phyloP scores from a whole-genome alignment of 2,888 invertebrate genomes.

The Elysia crispata region DNA sequence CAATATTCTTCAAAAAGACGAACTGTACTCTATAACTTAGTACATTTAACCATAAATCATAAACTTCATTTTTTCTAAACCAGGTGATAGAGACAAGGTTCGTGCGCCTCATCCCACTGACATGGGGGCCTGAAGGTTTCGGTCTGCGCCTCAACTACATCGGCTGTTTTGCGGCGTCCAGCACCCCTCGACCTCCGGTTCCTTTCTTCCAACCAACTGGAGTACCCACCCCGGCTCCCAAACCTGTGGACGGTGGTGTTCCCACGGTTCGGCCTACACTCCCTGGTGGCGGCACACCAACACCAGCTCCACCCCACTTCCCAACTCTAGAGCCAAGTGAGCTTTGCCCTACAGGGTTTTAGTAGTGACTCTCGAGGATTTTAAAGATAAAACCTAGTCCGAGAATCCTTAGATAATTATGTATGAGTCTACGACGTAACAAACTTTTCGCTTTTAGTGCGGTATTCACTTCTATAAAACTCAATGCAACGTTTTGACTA shows the following conservation, averaged over 20 bases:
- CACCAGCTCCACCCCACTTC: constrained; percentile 12
- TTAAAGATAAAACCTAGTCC: neutral
- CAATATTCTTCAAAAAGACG: too few species aligned
- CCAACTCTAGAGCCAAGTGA: constrained; percentile 25
- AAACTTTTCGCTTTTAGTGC: too few species aligned
- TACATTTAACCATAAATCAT: too few species aligned
- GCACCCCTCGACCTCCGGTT: constrained; percentile 47
- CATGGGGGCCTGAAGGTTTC: constrained; percentile 57
- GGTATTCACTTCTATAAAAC: too few species aligned
- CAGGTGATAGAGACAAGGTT: constrained; percentile 56
- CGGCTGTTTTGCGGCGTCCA: constrained; percentile 60
- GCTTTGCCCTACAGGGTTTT: neutral
- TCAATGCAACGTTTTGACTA: too few species aligned
- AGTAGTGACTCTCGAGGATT: neutral
- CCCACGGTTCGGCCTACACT: constrained; percentile 23
- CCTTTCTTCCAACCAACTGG: constrained; percentile 37
- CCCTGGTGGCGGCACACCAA: neutral
- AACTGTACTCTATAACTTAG: too few species aligned
- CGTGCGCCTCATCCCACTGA: constrained; percentile 61
- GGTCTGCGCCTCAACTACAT: constrained; percentile 64
- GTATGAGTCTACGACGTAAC: too few species aligned
- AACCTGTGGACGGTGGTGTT: neutral
- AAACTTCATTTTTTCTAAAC: neutral
- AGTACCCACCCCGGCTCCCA: neutral
- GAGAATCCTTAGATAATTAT: too few species aligned